Percentiles rank a stretch among this genome's conserved stretches.
These are phyloP conservation scores for Rhopilema esculentum DNA, from an alignment of 30 jellyfish, hydroid and myxozoan genomes.

Conservation along the genomic window DNA sequence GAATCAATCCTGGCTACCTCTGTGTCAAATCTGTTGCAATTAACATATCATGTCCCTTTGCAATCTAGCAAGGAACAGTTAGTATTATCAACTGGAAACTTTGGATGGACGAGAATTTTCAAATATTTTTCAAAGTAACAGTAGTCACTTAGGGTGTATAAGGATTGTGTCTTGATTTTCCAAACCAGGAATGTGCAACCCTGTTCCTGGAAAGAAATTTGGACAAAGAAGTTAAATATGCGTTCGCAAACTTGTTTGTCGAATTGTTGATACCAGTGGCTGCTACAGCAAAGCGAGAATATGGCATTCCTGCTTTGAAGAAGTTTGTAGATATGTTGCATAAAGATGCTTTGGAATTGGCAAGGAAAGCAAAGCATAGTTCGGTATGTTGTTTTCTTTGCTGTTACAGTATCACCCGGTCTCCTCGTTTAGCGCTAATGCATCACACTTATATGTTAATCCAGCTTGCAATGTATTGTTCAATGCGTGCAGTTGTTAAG, in stretches of 20 bases:
- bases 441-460: no score
- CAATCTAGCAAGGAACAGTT: no score
- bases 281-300: slow-evolving; percentile 98
- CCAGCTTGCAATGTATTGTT: no score
- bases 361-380: slow-evolving; percentile 97
- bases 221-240: slow-evolving; percentile 98
- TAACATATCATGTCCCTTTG: no score
- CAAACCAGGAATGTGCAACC: slow-evolving; percentile 89
- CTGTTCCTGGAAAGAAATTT: slow-evolving; percentile 86
- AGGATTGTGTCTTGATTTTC: not conserved
- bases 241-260: slow-evolving; percentile 95
- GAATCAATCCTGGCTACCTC: no score
- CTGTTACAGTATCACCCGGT: not conserved
- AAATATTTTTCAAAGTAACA: no score
- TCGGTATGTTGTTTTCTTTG: slow-evolving; percentile 58
- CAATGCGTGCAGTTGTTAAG: no score
- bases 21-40: no score
- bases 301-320: slow-evolving; percentile 96
- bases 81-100: no score
- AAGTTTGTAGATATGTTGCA: slow-evolving; percentile 95
- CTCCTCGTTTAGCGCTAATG: not conserved
- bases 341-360: slow-evolving; percentile 95
- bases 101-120: no score
- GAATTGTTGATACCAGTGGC: slow-evolving; percentile 98
- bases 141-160: no score